Conservation (phyloP, 2,888 invertebrate genomes). For the Neria commutata region DNA sequence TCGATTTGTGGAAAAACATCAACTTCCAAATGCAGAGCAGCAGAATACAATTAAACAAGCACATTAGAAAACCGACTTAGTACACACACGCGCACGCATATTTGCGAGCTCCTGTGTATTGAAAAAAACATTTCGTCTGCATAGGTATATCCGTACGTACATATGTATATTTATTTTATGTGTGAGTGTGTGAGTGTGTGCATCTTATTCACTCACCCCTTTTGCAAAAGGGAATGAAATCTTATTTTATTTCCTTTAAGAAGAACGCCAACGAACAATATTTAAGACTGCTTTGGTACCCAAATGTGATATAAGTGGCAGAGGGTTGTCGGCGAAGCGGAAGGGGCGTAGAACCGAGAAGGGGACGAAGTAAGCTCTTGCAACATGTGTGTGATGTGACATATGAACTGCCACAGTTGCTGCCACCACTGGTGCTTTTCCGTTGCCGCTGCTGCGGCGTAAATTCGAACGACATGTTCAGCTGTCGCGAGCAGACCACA, state of each 20-base stretch:
- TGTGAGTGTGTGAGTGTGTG: not conserved
- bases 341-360: not conserved
- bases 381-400: conserved; percentile 23
- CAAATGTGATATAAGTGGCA: not conserved
- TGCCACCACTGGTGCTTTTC: too few species aligned
- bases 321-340: too few species aligned
- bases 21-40: too few species aligned
- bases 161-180: too few species aligned
- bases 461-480: conserved; percentile 47
- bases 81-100: too few species aligned
- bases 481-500: conserved; percentile 54
- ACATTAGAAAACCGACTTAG: too few species aligned
- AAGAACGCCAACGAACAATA: not conserved
- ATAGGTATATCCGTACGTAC: too few species aligned
- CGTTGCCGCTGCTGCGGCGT: too few species aligned
- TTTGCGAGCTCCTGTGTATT: too few species aligned
- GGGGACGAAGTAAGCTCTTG: conserved; percentile 1
- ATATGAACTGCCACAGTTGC: conserved; percentile 24
- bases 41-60: too few species aligned
- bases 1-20: too few species aligned
- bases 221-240: not conserved
- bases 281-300: not conserved
- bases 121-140: too few species aligned
- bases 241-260: not conserved
- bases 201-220: not conserved